phyloP scores from a whole-genome alignment of 2,113 vertebrate genomes.

The Notothenia rossii region DNA sequence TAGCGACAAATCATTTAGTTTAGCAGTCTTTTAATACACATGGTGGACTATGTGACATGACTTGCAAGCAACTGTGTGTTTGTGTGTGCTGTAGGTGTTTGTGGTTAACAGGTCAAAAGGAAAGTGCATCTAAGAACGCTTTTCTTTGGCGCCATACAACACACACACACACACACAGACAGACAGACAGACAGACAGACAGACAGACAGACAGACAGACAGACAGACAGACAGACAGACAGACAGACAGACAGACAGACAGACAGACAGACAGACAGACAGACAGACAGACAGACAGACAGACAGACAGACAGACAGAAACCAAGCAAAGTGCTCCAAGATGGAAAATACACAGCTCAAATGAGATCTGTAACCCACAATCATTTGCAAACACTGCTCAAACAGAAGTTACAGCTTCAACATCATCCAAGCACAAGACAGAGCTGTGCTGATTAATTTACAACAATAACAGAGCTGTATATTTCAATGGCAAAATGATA shows the following conservation, averaged over 20 bases:
- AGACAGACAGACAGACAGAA: neutral
- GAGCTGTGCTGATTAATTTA: neutral
- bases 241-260: constrained; percentile 15
- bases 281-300: no score
- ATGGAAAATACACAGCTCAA: neutral
- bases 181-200: no score
- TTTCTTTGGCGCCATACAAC: neutral
- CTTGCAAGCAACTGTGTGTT: neutral
- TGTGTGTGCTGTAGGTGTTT: neutral
- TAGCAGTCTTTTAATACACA: neutral
- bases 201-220: neutral
- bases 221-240: neutral
- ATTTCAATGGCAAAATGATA: neutral
- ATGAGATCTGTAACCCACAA: neutral
- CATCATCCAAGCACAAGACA: neutral
- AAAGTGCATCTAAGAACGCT: constrained; percentile 3
- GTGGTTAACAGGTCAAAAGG: constrained; percentile 25
- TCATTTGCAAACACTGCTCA: constrained; percentile 1
- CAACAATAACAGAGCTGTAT: neutral
- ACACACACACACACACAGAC: neutral
- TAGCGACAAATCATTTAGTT: neutral
- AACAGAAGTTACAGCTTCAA: neutral
- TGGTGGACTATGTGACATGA: neutral
- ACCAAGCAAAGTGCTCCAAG: neutral
- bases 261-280: no score